Evolutionary conservation across 2,888 invertebrate species (phyloP).

Genomic region (Deroplatys truncata): DNA sequence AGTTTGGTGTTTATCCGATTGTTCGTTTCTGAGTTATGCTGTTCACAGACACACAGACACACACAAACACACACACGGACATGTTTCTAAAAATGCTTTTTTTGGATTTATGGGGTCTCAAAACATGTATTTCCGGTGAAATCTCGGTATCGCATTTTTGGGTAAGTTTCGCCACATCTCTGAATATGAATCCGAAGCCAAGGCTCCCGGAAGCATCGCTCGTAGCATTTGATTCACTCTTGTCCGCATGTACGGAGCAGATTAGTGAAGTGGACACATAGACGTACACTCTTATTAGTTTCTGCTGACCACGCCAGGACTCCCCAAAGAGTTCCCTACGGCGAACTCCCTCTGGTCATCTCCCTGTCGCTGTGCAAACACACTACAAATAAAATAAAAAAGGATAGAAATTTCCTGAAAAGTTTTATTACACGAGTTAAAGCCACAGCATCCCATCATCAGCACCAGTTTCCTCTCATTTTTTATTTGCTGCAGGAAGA

Average conservation of each 20-base stretch:
- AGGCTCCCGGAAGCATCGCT: not conserved
- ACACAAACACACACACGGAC: too few species aligned
- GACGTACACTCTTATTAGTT: constrained; percentile 6
- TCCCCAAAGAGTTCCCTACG: constrained; percentile 1
- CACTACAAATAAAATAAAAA: not conserved
- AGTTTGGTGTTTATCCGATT: too few species aligned
- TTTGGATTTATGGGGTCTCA: too few species aligned
- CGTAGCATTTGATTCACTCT: not conserved
- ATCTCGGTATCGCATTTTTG: too few species aligned
- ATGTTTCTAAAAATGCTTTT: too few species aligned
- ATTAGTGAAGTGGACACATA: constrained; percentile 4
- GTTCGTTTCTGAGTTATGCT: too few species aligned
- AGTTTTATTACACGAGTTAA: not conserved
- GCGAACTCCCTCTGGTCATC: not conserved
- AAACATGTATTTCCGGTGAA: too few species aligned
- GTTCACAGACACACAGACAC: too few species aligned
- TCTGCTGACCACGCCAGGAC: not conserved
- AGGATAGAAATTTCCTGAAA: not conserved
- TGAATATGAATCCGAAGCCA: too few species aligned
- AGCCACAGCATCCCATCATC: not conserved
- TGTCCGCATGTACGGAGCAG: not conserved
- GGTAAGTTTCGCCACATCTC: too few species aligned
- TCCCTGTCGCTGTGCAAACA: not conserved
- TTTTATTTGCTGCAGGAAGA: not conserved
- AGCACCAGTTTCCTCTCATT: not conserved